Evolutionary conservation across 1,140 invertebrate genomes (phyloP), one percentile per base, ranked within the genome.

Genomic region (Drosophila nebulosa): DNA sequence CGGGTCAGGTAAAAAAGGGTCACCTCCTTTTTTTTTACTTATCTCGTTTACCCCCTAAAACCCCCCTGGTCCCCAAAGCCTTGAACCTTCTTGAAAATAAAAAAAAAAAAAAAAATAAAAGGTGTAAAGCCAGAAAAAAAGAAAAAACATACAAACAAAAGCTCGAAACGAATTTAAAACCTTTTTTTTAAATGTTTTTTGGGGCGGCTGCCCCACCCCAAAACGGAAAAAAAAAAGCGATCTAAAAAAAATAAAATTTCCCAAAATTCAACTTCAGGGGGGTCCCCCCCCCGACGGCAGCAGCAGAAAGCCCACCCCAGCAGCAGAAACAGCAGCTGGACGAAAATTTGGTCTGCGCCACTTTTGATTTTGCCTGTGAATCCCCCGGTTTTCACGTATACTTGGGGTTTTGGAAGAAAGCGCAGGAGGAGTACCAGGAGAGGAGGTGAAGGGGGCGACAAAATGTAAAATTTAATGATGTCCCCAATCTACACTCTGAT

Each of bases 1-100:
- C 64, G 61, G 51, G 30, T 18, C 39, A 46, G 39, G 39, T 46
- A 46, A 46, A 42, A 16, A 42, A 39, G 39, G 57, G 56, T 57
- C 78, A 86, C 83, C 81, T 86, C 83, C 78, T 86, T 86, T 86
- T 86, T 81, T 83, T 83, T 74, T 80, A 51, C 64, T 52, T 67
- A 14, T 39, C 21, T 36, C 18, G 14, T 51, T 60, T 22, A 42
- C 50, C 80, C 77, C 78, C 64, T 65, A 42, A n/a, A 27, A 55
- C 80, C 80, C 78, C 64, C 68, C 78, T 69, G 69, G 14, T 69
- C 64, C 12, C n/a, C 46, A 65, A 88, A 88, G 83, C 83, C 83
- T 86, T 86, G 83, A 72, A 86, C 83, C 78, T 86, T 85, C 81
- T 80, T 62, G 79, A 71, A 71, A 74, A 74, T 30, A n/a, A n/a